Conservation (phyloP, 2,113 vertebrate genomes). For the Oncorhynchus clarkii region DNA sequence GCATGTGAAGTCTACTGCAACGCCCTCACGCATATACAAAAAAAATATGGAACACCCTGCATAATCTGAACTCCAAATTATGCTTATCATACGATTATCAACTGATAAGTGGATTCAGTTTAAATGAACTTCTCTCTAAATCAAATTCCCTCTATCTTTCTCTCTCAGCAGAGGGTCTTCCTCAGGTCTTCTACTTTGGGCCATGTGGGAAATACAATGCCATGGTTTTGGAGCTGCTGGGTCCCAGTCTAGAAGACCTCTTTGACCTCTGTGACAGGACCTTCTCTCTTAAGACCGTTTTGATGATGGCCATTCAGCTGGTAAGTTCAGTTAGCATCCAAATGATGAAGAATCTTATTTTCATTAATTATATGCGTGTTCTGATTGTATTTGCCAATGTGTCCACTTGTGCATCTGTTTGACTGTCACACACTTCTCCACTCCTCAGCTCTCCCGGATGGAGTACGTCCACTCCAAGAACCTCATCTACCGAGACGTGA, state of each 20-base stretch:
- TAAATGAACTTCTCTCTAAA: no score
- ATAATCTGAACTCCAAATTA: no score
- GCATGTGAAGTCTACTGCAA: no score
- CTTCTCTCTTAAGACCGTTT: conserved; percentile 88
- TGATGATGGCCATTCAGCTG: conserved; percentile 92
- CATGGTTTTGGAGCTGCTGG: conserved; percentile 89
- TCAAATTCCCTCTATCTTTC: not conserved
- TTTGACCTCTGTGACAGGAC: conserved; percentile 89
- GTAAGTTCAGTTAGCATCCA: conserved; percentile 65
- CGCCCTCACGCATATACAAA: no score
- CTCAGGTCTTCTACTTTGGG: conserved; percentile 88
- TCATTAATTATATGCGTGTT: not conserved
- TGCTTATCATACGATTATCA: no score
- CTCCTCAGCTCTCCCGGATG: conserved; percentile 86
- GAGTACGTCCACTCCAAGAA: conserved; percentile 91
- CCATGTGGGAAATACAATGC: conserved; percentile 90
- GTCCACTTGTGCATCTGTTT: not conserved
- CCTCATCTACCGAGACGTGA: conserved; percentile 89
- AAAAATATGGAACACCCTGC: no score
- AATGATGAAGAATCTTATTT: not conserved
- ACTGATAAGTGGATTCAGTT: no score
- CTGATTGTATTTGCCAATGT: not conserved
- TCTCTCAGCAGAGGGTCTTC: conserved; percentile 82
- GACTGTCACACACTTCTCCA: conserved; percentile 49
- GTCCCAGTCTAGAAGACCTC: conserved; percentile 87